Base-by-base conservation (phyloP, 2,113 vertebrate genomes). In the Hylia prasina region DNA sequence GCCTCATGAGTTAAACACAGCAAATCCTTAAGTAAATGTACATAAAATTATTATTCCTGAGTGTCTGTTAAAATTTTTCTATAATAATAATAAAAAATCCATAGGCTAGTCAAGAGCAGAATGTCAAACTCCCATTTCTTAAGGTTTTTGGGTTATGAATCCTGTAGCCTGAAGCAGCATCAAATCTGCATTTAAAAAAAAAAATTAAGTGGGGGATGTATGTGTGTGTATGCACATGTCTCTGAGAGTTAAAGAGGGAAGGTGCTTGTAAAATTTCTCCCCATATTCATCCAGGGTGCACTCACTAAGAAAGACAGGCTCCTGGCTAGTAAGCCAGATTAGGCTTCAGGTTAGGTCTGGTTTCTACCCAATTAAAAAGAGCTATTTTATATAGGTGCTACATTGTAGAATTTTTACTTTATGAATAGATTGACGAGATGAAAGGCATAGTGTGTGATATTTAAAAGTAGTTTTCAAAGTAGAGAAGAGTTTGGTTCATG, bases 151-250 rank as follows among this genome's bases (percentile, higher is more conserved):
- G 5, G 12, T 68, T 76, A 28, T 45, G 35, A 76, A 35, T 78
- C 25, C 15, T 35, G 25, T 60, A 68, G 35, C 22, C 31, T 45
- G 57, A 65, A 64, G 40, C 22, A 71, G 17, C 40, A 45, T 64
- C 31, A 78, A 64, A 94, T 58, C 47, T 56, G 7, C 44, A 54
- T 75, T 86, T 25, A 0, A 11, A 73, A 71, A 11, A 73, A 71
- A 30, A 76, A 61, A 31, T 14, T 3, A 39, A 8, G 13, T 10
- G 4, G 2, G 7, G 11, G 4, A 0, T 42, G 2, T 16, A 6
- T 44, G 11, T 37, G 15, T 42, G 15, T 72, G n/a, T 15, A 13
- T 51, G 16, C 25, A 9, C 2, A 1, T 31, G 4, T 58, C 30
- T 21, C 45, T 54, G 60, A 77, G 54, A 66, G 19, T 30, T 11